These are phyloP conservation scores for Gymnopithys bicolor DNA, from an alignment of 2,797 vertebrate species.

Conservation along the genomic window DNA sequence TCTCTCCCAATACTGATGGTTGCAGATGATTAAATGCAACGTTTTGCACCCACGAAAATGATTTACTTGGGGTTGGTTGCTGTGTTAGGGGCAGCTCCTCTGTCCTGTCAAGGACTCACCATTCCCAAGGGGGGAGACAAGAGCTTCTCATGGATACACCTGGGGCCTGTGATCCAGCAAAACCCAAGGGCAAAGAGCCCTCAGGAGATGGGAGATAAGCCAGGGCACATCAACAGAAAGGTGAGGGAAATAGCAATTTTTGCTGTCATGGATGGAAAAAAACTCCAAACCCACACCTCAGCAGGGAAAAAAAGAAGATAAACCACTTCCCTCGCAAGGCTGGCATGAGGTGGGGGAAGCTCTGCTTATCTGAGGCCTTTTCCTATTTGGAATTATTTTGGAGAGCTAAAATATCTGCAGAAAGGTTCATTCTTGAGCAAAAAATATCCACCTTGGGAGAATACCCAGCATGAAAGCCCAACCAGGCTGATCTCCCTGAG, in stretches of 20 bases:
- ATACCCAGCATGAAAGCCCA: background rate
- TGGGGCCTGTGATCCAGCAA: background rate
- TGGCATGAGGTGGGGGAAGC: background rate
- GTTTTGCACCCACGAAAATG: background rate
- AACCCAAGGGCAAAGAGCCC: constrained; percentile 7
- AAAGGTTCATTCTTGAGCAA: background rate
- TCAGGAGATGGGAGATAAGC: constrained; percentile 8
- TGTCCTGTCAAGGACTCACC: background rate
- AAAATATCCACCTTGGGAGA: background rate
- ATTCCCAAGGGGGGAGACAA: background rate
- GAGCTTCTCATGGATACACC: background rate
- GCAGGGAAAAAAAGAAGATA: background rate
- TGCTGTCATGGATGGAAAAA: constrained; percentile 21
- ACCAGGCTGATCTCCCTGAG: background rate
- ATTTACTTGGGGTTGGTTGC: background rate
- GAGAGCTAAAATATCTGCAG: background rate
- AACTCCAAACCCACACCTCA: background rate
- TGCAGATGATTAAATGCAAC: background rate
- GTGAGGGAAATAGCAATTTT: background rate
- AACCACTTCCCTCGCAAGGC: background rate
- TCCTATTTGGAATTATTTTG: background rate
- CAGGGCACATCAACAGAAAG: background rate
- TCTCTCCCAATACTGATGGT: background rate
- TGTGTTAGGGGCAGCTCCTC: background rate
- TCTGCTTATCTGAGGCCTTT: constrained; percentile 9